Conservation (phyloP, 2,797 vertebrate species). For the Coranthus polyacanthus region DNA sequence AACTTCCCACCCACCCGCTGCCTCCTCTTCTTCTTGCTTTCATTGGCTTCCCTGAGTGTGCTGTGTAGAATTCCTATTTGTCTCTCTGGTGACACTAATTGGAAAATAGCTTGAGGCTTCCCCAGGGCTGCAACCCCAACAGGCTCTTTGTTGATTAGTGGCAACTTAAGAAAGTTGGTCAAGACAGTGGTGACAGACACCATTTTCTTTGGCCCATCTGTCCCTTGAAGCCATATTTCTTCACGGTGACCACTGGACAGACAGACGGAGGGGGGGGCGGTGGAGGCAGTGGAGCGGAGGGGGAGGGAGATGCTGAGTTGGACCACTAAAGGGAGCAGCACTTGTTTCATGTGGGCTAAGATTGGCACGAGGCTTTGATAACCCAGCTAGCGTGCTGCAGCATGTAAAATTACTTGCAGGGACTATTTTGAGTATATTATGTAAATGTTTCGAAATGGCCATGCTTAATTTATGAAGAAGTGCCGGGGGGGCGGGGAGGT, state of each 20-base stretch:
- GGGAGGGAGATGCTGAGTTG: background rate
- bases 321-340: background rate
- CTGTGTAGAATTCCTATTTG: conserved; percentile 80
- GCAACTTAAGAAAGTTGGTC: conserved; percentile 81
- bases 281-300: background rate
- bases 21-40: conserved; percentile 43
- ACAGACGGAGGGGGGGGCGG: background rate
- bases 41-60: conserved; percentile 46
- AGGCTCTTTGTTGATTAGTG: conserved; percentile 83
- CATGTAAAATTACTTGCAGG: conserved; percentile 37
- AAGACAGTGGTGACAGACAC: conserved; percentile 61
- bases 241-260: conserved; percentile 22
- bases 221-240: conserved; percentile 31
- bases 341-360: conserved; percentile 9
- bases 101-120: conserved; percentile 84
- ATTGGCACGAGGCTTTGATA: conserved; percentile 26
- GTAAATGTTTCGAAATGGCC: conserved; percentile 74
- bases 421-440: conserved; percentile 79
- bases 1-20: conserved; percentile 20
- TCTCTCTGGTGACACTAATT: conserved; percentile 87
- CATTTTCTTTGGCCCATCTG: conserved; percentile 41
- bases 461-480: conserved; percentile 79
- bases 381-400: conserved; percentile 22
- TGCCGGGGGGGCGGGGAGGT: conserved; percentile 45
- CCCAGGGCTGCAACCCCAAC: conserved; percentile 78